These are phyloP conservation scores for Cryptoprocta ferox DNA, from an alignment of 2,797 vertebrate genomes.

Conservation along the genomic window DNA sequence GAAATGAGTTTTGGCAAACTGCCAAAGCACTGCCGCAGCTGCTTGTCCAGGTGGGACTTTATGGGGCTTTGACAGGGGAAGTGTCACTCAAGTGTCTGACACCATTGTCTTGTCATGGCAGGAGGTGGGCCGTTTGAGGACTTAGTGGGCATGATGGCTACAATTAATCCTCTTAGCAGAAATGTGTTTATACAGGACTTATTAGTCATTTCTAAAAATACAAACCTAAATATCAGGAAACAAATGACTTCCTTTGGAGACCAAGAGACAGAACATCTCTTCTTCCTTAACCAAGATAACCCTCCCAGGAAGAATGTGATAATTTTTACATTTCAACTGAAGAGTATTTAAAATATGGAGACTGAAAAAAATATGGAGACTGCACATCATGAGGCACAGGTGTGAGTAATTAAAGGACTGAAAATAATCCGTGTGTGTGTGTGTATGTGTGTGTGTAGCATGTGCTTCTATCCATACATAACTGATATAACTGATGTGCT, in stretches of 20 bases:
- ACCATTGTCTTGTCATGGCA: conserved; percentile 60
- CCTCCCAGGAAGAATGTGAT: neutral
- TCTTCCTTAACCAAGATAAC: neutral
- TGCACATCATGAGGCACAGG: neutral
- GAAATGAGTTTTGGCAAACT: conserved; percentile 57
- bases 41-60: conserved; percentile 69
- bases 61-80: conserved; percentile 50
- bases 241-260: neutral
- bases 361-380: neutral
- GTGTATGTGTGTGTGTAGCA: fast-evolving
- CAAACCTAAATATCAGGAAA: neutral
- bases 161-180: conserved; percentile 77
- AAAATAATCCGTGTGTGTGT: neutral
- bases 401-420: neutral
- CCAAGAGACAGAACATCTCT: neutral
- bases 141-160: conserved; percentile 67
- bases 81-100: conserved; percentile 53
- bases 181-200: conserved; percentile 58
- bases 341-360: neutral
- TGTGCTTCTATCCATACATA: neutral
- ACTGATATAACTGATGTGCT: neutral
- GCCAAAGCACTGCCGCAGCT: conserved; percentile 64
- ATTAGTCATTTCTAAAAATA: conserved; percentile 61
- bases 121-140: conserved; percentile 54
- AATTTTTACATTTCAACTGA: neutral